Base-by-base conservation (phyloP, 1,140 invertebrate species). In the Drosophila tsacasi region DNA sequence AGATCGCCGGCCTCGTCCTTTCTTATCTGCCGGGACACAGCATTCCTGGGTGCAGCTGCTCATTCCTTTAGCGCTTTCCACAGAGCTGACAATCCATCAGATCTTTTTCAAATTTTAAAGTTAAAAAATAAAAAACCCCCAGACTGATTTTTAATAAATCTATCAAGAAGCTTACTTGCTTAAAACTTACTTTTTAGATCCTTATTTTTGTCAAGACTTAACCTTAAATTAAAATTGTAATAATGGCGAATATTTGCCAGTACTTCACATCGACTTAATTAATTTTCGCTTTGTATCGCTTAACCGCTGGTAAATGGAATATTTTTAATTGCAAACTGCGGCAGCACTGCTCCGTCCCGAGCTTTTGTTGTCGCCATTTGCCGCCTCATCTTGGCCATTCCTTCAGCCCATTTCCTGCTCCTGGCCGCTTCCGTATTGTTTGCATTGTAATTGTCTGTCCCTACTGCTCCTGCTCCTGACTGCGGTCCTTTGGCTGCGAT, bases 361-460 rank as follows among this genome's bases (percentile, higher is more conserved):
- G 54, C 54, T 57, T 57, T 57, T 57, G 54, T 57, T 39, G 54
- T 57, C 54, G 32, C 59, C 52, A 39, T 77, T 52, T 71, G 67
- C 65, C 67, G 73, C 52, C 74, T 81, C 79, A 66, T 76, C 80
- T 73, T 65, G 60, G 63, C 62, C 79, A 79, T 71, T 68, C 68
- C 50, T 69, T 72, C 76, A 62, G 75, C 49, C 75, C 67, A 72
- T 58, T 83, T 79, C 65, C 74, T 83, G 76, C 80, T 89, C 73
- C 80, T 83, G 49, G 57, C 39, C 69, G 44, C 57, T 52, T 74
- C 57, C 57, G 46, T 23, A 73, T 90, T 89, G 84, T 90, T 84
- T 89, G 84, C 72, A 84, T 84, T 89, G 81, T 76, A 89, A 89
- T 89, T 90, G 84, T 89, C 82, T 81, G 73, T 72, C 71, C 57